These are phyloP conservation scores for Morphnarchus princeps DNA, from an alignment of 2,113 vertebrate species.

Conservation along the genomic window DNA sequence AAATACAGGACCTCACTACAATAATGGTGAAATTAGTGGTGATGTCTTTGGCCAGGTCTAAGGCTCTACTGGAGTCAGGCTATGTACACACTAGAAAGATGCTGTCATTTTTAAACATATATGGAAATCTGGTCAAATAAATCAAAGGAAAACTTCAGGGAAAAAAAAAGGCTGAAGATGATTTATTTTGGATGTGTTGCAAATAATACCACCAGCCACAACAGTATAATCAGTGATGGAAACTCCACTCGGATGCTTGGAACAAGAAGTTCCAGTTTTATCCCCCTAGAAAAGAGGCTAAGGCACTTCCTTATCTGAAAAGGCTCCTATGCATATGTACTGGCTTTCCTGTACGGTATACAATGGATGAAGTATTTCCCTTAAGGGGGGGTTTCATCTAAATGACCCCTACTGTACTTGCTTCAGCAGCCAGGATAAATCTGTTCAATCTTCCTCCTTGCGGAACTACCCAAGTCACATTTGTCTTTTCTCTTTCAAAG, in stretches of 20 bases:
- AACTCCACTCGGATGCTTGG: background rate
- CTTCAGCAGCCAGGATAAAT: slow-evolving; percentile 1
- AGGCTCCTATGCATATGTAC: background rate
- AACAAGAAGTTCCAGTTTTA: background rate
- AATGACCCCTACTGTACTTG: background rate
- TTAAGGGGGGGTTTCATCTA: background rate
- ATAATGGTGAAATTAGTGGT: background rate
- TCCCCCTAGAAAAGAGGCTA: background rate
- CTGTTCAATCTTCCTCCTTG: background rate
- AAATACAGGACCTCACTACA: background rate
- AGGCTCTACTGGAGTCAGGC: background rate
- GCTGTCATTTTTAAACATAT: background rate
- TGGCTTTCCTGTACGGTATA: background rate
- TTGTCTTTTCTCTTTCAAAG: background rate
- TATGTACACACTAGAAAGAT: background rate
- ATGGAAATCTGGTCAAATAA: background rate
- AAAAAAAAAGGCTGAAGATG: background rate
- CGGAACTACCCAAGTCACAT: background rate
- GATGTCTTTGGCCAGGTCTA: background rate
- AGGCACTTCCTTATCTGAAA: background rate
- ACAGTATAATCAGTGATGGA: background rate
- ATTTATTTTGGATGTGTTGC: background rate
- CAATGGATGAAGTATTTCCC: background rate
- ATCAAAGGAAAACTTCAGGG: background rate
- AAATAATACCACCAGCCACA: background rate